phyloP scores from a whole-genome alignment of 2,888 invertebrate species.

The Synergus laeviventris region DNA sequence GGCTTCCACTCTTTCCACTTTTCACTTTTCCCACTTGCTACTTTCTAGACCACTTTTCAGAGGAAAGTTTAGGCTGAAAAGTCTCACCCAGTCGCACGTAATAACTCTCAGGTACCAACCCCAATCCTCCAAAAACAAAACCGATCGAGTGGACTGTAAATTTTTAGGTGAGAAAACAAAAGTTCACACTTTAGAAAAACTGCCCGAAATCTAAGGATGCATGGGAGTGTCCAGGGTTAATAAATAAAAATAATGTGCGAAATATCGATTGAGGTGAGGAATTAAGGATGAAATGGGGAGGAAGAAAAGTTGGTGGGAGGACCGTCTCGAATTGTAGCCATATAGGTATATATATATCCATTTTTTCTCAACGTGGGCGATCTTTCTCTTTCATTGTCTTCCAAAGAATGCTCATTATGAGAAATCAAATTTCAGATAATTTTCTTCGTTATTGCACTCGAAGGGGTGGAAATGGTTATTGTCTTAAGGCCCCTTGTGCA shows the following conservation, averaged over 20 bases:
- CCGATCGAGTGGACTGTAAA: not conserved
- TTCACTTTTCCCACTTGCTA: not conserved
- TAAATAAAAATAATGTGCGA: conserved; percentile 35
- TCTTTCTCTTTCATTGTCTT: conserved; percentile 21
- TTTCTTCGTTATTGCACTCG: conserved; percentile 24
- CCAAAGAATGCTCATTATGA: conserved; percentile 19
- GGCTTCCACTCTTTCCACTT: conserved; percentile 7
- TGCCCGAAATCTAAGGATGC: conserved; percentile 12
- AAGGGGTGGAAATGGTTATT: conserved; percentile 32
- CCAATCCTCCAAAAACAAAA: conserved; percentile 36
- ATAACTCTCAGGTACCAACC: conserved; percentile 36
- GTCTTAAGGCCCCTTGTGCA: conserved; percentile 15
- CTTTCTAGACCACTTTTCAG: not conserved
- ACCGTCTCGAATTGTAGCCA: conserved; percentile 26
- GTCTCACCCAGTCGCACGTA: conserved; percentile 34
- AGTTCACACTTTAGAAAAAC: conserved; percentile 29
- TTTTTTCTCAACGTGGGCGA: conserved; percentile 38
- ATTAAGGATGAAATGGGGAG: not conserved
- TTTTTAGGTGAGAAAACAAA: conserved; percentile 13
- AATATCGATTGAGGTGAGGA: conserved; percentile 19
- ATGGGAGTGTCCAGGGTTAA: conserved; percentile 32
- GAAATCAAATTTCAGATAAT: conserved; percentile 36
- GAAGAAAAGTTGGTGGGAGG: conserved; percentile 29
- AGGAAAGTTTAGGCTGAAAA: conserved; percentile 7
- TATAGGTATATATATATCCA: conserved; percentile 23